Conservation (phyloP, 2,888 invertebrate species). For the Hesperia comma region DNA sequence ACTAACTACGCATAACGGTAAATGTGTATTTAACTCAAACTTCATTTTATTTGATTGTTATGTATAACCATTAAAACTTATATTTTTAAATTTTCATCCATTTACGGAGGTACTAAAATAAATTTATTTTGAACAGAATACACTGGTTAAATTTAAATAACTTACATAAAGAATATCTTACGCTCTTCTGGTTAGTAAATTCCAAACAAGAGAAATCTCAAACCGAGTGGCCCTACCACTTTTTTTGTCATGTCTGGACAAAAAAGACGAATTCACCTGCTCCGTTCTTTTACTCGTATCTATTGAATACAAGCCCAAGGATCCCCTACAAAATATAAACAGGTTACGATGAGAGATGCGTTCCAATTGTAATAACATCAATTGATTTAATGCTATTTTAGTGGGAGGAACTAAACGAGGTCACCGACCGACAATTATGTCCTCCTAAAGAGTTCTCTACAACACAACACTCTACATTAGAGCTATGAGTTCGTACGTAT, state of each 20-base stretch:
- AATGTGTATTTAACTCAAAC: slow-evolving; percentile 19
- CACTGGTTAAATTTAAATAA: not conserved
- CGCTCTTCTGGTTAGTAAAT: slow-evolving; percentile 4
- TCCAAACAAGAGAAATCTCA: slow-evolving; percentile 23
- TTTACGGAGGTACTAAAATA: too few species aligned
- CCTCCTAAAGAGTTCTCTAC: slow-evolving; percentile 71
- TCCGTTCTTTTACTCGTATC: slow-evolving; percentile 47
- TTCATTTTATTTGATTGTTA: slow-evolving; percentile 21
- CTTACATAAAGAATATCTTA: not conserved
- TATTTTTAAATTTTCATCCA: too few species aligned
- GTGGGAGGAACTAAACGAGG: slow-evolving; percentile 79
- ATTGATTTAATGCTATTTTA: slow-evolving; percentile 83
- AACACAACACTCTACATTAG: slow-evolving; percentile 46
- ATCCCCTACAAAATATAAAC: slow-evolving; percentile 62
- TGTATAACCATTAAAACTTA: not conserved
- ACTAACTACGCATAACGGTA: slow-evolving; percentile 50
- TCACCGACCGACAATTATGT: slow-evolving; percentile 82
- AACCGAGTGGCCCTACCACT: slow-evolving; percentile 28
- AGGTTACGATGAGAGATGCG: slow-evolving; percentile 71
- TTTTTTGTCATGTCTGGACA: slow-evolving; percentile 37
- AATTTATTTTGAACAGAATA: not conserved
- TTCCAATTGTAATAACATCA: slow-evolving; percentile 82
- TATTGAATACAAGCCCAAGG: slow-evolving; percentile 43
- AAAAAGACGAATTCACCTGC: slow-evolving; percentile 59
- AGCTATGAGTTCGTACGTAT: slow-evolving; percentile 43